Percentiles rank a stretch among this genome's conserved stretches.
Evolutionary conservation across 2,888 invertebrate species (phyloP).

Genomic region (Unio delphinus): DNA sequence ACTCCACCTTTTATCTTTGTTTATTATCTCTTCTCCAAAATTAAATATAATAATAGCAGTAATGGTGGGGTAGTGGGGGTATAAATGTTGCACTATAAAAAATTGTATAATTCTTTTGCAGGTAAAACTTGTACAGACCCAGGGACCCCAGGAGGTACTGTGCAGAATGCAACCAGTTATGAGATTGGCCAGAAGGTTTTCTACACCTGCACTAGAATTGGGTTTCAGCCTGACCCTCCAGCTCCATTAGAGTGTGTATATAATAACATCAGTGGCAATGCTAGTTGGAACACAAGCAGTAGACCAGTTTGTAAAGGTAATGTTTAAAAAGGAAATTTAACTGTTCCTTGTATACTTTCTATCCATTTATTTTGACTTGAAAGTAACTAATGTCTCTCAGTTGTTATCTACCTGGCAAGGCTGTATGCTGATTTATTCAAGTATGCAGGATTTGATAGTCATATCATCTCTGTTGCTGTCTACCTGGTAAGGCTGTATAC

Average conservation of each 20-base stretch:
- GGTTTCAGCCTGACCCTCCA: conserved; percentile 30
- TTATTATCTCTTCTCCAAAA: too few species aligned
- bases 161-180: conserved; percentile 38
- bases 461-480: too few species aligned
- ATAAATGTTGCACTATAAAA: too few species aligned
- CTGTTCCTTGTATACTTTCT: too few species aligned
- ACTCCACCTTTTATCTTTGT: too few species aligned
- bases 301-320: conserved; percentile 40
- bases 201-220: conserved; percentile 40
- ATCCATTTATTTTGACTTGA: too few species aligned
- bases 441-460: too few species aligned
- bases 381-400: too few species aligned
- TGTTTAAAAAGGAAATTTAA: not conserved
- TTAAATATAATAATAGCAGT: too few species aligned
- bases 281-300: conserved; percentile 34
- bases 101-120: conserved; percentile 11
- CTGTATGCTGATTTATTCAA: too few species aligned
- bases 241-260: conserved; percentile 31
- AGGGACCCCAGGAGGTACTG: conserved; percentile 48
- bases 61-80: not conserved
- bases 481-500: too few species aligned
- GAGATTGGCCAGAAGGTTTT: conserved; percentile 36
- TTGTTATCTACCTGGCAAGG: too few species aligned
- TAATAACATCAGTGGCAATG: conserved; percentile 10
- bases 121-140: conserved; percentile 49